Conservation (phyloP, 2,797 vertebrate species). For the Morus bassanus region DNA sequence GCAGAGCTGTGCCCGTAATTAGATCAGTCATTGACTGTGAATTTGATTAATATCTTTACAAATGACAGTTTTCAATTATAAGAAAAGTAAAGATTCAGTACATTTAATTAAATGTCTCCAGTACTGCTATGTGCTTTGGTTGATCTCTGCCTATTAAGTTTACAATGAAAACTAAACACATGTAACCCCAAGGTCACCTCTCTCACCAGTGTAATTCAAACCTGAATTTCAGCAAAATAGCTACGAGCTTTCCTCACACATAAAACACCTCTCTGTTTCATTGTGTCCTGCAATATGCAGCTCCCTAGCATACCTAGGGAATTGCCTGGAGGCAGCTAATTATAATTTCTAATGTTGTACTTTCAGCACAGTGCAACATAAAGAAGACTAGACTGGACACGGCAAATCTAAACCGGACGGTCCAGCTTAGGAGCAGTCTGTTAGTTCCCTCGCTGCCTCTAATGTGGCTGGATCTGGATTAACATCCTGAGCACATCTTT, state of each 20-base stretch:
- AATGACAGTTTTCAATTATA: conserved; percentile 62
- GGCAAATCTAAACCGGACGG: background rate
- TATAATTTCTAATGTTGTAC: conserved; percentile 14
- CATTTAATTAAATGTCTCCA: conserved; percentile 45
- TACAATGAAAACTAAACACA: conserved; percentile 49
- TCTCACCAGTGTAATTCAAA: background rate
- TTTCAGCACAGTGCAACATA: background rate
- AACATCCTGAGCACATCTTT: background rate
- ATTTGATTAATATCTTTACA: conserved; percentile 62
- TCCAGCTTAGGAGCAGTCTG: background rate
- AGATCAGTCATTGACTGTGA: conserved; percentile 56
- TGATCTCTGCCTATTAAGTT: conserved; percentile 48
- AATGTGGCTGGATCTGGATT: background rate
- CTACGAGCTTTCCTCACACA: background rate
- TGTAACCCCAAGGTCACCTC: conserved; percentile 28
- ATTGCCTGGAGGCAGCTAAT: conserved; percentile 7
- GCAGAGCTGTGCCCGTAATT: conserved; percentile 42
- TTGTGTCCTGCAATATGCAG: background rate
- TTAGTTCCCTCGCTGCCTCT: background rate
- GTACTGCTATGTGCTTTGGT: background rate
- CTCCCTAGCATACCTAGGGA: background rate
- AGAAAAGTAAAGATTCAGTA: conserved; percentile 53
- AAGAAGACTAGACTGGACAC: background rate
- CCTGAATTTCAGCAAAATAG: conserved; percentile 5
- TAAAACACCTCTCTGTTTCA: background rate